Conservation (phyloP, 2,797 vertebrate species). For the Myripristis jacobus region DNA sequence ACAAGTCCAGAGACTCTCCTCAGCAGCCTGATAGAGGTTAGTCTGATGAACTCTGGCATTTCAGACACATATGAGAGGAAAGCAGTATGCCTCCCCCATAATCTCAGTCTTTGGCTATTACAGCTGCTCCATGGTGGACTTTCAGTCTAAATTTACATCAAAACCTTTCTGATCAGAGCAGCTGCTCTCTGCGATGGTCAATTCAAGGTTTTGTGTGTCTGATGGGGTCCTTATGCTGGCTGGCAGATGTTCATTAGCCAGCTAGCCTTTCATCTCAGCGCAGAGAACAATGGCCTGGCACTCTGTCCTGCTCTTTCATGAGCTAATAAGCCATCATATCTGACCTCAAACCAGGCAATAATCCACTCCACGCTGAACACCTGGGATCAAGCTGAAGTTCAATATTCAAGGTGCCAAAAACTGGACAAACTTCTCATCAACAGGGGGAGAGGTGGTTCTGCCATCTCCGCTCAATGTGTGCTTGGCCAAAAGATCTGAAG, state of each 20-base stretch:
- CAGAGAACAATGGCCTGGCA: constrained; percentile 86
- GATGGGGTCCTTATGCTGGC: constrained; percentile 78
- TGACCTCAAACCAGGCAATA: constrained; percentile 77
- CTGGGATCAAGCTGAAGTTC: constrained; percentile 61
- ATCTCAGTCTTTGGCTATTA: constrained; percentile 59
- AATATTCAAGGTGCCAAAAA: constrained; percentile 62
- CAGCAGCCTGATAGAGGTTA: constrained; percentile 35
- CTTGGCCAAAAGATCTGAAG: constrained; percentile 20
- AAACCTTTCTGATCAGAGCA: constrained; percentile 82
- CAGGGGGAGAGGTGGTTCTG: constrained; percentile 36
- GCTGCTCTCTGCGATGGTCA: constrained; percentile 84
- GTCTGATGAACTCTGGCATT: constrained; percentile 70
- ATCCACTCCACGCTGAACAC: constrained; percentile 70
- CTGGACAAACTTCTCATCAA: constrained; percentile 60
- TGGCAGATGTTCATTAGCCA: constrained; percentile 88
- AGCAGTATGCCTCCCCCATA: constrained; percentile 32
- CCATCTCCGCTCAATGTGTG: constrained; percentile 33
- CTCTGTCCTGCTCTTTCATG: constrained; percentile 79
- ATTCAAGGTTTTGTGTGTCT: constrained; percentile 81
- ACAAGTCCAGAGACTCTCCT: constrained; percentile 20
- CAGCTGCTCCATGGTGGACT: constrained; percentile 67
- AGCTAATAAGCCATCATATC: constrained; percentile 81
- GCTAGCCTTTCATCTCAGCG: constrained; percentile 85
- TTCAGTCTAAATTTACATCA: constrained; percentile 82
- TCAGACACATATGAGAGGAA: constrained; percentile 58